Conservation (phyloP, 92 coral and sea anemone genomes). For the Heliopora coerulea region DNA sequence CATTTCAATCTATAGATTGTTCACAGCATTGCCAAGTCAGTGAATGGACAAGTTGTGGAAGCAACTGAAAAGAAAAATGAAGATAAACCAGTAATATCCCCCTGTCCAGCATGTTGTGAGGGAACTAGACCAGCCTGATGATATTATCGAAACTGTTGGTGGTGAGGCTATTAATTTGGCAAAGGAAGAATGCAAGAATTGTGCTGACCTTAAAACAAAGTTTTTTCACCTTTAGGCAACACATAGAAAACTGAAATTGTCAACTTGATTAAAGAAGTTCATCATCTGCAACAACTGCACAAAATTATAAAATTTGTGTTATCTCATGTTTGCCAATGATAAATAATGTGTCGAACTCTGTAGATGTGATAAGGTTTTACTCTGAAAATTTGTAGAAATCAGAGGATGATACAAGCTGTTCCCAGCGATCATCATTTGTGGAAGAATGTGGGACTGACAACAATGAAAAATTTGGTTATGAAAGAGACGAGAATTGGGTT, state of each 20-base stretch:
- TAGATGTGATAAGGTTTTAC: conserved; percentile 11
- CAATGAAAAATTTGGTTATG: background rate
- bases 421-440: background rate
- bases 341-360: background rate
- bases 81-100: conserved; percentile 1
- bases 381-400: conserved; percentile 37
- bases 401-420: background rate
- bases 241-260: conserved; percentile 1
- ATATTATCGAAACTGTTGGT: background rate
- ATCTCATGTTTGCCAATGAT: background rate
- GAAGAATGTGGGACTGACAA: conserved; percentile 21
- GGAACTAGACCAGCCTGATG: conserved; percentile 6
- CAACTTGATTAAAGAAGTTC: background rate
- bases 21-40: conserved; percentile 19
- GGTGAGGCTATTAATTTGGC: background rate
- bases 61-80: background rate
- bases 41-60: background rate
- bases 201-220: conserved; percentile 11
- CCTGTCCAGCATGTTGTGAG: conserved; percentile 15
- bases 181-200: conserved; percentile 17
- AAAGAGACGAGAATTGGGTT: conserved; percentile 18
- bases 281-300: conserved; percentile 4
- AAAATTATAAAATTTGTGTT: conserved; percentile 11
- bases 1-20: conserved; percentile 32
- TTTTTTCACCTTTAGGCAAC: conserved; percentile 16